Conservation (phyloP, 2,113 vertebrate genomes). For the Myotis brandtii region DNA sequence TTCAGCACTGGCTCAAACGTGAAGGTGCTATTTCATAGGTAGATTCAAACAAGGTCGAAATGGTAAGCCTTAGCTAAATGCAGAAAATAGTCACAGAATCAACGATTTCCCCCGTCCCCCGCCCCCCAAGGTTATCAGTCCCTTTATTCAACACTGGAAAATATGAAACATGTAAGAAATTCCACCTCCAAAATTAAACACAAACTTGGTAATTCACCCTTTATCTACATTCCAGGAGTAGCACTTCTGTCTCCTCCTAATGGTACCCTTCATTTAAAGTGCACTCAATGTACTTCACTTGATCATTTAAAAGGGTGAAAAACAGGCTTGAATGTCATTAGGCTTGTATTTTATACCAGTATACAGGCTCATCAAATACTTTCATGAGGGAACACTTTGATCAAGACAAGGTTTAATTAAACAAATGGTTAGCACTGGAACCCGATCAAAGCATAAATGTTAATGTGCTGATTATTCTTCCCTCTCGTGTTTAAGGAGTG, state of each 20-base stretch:
- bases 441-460: background rate
- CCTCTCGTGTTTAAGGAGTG: background rate
- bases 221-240: background rate
- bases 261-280: background rate
- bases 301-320: slow-evolving; percentile 3
- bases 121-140: background rate
- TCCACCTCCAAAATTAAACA: background rate
- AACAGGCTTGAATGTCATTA: slow-evolving; percentile 20
- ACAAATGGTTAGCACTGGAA: background rate
- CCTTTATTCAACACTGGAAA: background rate
- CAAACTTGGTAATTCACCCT: background rate
- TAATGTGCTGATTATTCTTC: background rate
- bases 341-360: background rate
- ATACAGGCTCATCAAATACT: slow-evolving; percentile 45
- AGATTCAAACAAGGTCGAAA: background rate
- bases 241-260: background rate
- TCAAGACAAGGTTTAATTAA: slow-evolving; percentile 55
- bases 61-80: background rate
- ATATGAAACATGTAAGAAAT: background rate
- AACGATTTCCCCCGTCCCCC: background rate
- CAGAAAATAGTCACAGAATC: background rate
- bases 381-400: slow-evolving; percentile 35
- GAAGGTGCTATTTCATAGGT: background rate
- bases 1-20: background rate
- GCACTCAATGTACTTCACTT: background rate